Conservation (phyloP, 1,140 invertebrate species). For the Cydia pomonella region DNA sequence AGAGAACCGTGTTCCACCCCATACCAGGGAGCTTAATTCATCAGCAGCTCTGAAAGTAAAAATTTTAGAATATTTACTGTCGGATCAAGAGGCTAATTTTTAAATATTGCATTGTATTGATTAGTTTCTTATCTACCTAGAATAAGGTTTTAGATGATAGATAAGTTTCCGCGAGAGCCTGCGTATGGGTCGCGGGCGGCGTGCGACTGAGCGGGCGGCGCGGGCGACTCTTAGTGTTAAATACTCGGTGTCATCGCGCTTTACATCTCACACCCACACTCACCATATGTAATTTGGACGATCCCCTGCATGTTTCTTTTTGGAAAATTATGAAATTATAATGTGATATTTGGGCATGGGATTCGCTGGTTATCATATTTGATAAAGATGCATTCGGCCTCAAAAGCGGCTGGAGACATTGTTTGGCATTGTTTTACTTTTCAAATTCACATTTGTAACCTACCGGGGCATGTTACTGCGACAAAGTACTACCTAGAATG, state of each 20-base stretch:
- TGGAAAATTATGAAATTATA: neutral
- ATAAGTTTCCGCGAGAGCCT: slow-evolving; percentile 42
- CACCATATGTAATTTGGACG: slow-evolving; percentile 49
- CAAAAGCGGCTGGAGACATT: neutral
- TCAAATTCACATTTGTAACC: no score
- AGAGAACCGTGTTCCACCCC: slow-evolving; percentile 58
- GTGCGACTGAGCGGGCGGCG: slow-evolving; percentile 67
- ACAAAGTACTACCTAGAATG: no score
- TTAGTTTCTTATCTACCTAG: slow-evolving; percentile 26
- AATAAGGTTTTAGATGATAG: slow-evolving; percentile 27
- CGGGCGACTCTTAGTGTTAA: slow-evolving; percentile 65
- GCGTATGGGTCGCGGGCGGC: slow-evolving; percentile 54
- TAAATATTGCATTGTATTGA: neutral
- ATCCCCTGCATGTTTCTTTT: slow-evolving; percentile 39
- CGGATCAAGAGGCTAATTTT: neutral
- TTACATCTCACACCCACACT: slow-evolving; percentile 62
- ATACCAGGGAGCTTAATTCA: slow-evolving; percentile 55
- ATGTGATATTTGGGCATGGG: neutral
- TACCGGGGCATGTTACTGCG: no score
- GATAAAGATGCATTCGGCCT: neutral
- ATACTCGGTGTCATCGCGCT: slow-evolving; percentile 71
- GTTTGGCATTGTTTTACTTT: neutral
- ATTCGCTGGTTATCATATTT: neutral
- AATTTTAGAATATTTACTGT: neutral
- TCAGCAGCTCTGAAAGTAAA: slow-evolving; percentile 36